Percentiles rank a stretch among this genome's conserved stretches.
These are phyloP conservation scores for Crax fasciolata DNA, from an alignment of 2,797 vertebrate species.

Conservation along the genomic window DNA sequence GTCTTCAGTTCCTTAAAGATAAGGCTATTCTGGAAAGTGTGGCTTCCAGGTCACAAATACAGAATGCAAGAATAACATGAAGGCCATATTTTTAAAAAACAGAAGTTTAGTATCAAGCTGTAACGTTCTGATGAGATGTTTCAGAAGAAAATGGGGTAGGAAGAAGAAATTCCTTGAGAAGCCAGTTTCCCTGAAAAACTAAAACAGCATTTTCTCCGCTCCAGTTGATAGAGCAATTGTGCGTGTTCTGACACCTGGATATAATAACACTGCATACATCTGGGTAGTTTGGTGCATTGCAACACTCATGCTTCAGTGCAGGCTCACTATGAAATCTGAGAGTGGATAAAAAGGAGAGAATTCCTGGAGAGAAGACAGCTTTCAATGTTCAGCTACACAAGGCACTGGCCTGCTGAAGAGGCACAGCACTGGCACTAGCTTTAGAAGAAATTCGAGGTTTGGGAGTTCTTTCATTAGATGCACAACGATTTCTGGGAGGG, in stretches of 20 bases:
- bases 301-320: background rate
- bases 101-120: fast-evolving
- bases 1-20: background rate
- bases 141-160: fast-evolving
- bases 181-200: fast-evolving
- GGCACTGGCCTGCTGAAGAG: background rate
- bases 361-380: background rate
- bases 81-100: fast-evolving
- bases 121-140: too few relatives aligned
- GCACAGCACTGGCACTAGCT: fast-evolving
- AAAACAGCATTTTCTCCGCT: background rate
- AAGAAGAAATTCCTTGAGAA: background rate
- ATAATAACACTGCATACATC: fast-evolving
- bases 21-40: fast-evolving
- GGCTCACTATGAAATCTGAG: background rate
- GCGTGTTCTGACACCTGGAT: fast-evolving
- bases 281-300: fast-evolving
- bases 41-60: fast-evolving
- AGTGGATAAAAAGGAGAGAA: background rate
- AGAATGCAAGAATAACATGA: background rate
- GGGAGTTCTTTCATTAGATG: background rate
- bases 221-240: fast-evolving
- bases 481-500: background rate
- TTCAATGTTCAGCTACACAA: background rate
- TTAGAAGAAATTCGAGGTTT: background rate